These are phyloP conservation scores for Xenopus borealis DNA, from an alignment of 2,113 vertebrate species.

Conservation along the genomic window DNA sequence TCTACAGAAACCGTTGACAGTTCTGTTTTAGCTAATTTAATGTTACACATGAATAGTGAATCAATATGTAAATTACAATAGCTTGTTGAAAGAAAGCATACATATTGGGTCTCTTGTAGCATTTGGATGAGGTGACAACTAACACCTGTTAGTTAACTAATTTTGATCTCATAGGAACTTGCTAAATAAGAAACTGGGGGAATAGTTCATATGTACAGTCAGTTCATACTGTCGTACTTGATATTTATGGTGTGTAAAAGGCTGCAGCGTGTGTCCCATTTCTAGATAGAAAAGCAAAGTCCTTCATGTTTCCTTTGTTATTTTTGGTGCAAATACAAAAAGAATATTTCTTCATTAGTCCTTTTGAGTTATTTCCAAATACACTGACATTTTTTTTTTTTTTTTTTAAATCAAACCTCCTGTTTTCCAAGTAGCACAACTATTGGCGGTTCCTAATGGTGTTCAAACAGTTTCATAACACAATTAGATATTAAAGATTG, in stretches of 20 bases:
- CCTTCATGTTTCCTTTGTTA: conserved; percentile 3
- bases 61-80: not conserved
- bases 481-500: conserved; percentile 39
- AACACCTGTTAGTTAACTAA: not conserved
- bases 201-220: not conserved
- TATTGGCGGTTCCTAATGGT: conserved; percentile 11
- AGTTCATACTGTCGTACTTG: too few relatives aligned
- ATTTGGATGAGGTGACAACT: not conserved
- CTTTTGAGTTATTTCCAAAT: conserved; percentile 11
- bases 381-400: not conserved
- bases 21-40: not conserved
- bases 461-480: conserved; percentile 23
- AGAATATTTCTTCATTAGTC: conserved; percentile 24
- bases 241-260: too few relatives aligned
- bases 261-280: not conserved
- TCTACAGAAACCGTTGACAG: too few relatives aligned
- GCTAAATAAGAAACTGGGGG: not conserved
- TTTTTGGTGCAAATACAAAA: conserved; percentile 36
- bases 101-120: not conserved
- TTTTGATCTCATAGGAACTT: not conserved
- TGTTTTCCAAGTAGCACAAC: not conserved
- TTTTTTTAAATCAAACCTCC: not conserved
- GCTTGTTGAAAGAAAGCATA: not conserved
- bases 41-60: not conserved
- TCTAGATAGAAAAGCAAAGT: not conserved